Percentiles rank a stretch among this genome's conserved stretches.
phyloP scores from a whole-genome alignment of 2,888 invertebrate genomes.

The Troides helena region DNA sequence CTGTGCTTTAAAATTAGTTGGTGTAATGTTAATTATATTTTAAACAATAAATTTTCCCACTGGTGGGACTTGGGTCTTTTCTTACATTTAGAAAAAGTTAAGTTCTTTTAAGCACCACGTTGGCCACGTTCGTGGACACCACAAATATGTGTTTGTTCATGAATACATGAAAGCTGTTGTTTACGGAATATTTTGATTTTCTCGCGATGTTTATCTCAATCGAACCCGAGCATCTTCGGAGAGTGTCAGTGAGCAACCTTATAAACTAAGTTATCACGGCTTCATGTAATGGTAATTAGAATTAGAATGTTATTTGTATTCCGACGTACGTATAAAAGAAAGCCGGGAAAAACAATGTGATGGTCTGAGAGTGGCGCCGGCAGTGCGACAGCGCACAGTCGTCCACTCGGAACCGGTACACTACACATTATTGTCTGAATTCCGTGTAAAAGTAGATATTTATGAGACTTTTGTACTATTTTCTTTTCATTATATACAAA shows the following conservation, averaged over 20 bases:
- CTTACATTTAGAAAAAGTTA: too few relatives aligned
- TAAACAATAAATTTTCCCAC: too few relatives aligned
- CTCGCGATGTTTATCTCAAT: too few relatives aligned
- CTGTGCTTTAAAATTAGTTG: not conserved
- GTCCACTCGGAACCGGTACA: constrained; percentile 41
- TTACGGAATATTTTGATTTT: too few relatives aligned
- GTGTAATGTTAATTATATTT: not conserved
- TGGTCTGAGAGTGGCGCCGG: constrained; percentile 36
- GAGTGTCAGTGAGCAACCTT: too few relatives aligned
- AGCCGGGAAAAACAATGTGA: constrained; percentile 54
- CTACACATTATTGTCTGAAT: constrained; percentile 29
- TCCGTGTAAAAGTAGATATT: constrained; percentile 30
- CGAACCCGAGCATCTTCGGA: too few relatives aligned
- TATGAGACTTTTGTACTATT: constrained; percentile 32
- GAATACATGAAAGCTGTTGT: too few relatives aligned
- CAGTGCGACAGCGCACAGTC: constrained; percentile 30
- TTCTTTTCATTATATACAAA: constrained; percentile 1
- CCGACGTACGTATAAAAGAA: constrained; percentile 59
- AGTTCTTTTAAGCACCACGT: too few relatives aligned
- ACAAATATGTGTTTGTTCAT: too few relatives aligned
- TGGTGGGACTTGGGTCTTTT: too few relatives aligned
- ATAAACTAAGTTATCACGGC: too few relatives aligned
- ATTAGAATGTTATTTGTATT: constrained; percentile 11
- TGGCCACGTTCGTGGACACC: too few relatives aligned
- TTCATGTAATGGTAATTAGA: constrained; percentile 4